phyloP scores from a whole-genome alignment of 2,113 vertebrate species.

The Cyanoliseus patagonus region DNA sequence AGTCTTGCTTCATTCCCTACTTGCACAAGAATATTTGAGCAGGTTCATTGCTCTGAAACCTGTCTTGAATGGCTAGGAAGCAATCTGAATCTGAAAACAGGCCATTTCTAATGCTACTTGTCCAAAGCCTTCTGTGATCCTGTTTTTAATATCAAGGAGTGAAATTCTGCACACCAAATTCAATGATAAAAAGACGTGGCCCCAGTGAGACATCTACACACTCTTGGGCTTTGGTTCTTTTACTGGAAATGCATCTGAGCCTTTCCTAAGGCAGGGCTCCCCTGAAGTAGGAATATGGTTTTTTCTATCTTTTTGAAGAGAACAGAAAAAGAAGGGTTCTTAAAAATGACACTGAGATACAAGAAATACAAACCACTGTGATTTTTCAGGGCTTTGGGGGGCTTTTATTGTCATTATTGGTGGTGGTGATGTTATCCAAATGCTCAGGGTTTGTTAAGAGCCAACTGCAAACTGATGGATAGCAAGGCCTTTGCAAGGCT shows the following conservation, averaged over 20 bases:
- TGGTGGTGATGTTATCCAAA: not conserved
- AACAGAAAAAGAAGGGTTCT: not conserved
- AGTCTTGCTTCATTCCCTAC: not conserved
- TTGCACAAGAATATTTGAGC: not conserved
- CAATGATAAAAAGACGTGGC: not conserved
- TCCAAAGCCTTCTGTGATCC: not conserved
- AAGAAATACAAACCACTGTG: not conserved
- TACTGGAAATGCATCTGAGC: not conserved
- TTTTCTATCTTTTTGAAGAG: not conserved
- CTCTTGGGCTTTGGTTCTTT: not conserved
- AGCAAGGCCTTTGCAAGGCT: not conserved
- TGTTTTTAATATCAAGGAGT: not conserved
- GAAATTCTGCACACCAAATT: conserved; percentile 1
- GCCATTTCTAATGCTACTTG: not conserved
- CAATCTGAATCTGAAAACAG: not conserved
- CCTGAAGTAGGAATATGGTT: not conserved
- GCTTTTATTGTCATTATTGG: not conserved
- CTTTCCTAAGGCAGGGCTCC: not conserved
- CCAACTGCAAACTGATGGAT: not conserved
- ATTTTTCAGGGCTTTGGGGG: not conserved
- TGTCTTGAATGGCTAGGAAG: not conserved
- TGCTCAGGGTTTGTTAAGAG: not conserved
- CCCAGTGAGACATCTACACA: not conserved
- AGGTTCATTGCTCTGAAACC: not conserved
- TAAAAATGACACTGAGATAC: not conserved